phyloP scores from a whole-genome alignment of 2,888 invertebrate species.

The Pachymerium ferrugineum region DNA sequence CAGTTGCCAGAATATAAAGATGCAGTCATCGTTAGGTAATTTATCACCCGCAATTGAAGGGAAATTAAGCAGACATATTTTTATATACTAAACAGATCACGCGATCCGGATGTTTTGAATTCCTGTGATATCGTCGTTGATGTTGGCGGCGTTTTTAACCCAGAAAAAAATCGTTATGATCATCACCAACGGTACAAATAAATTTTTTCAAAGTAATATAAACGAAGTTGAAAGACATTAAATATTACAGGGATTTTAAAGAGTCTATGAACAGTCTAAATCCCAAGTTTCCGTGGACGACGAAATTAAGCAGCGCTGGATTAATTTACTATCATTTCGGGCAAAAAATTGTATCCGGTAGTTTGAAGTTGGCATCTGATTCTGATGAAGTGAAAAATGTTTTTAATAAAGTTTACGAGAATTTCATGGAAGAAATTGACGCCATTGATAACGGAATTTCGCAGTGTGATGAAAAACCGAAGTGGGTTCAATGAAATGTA shows the following conservation, averaged over 20 bases:
- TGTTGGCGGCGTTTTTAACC: constrained; percentile 82
- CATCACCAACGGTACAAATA: constrained; percentile 90
- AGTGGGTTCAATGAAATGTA: constrained; percentile 39
- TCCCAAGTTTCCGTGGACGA: constrained; percentile 52
- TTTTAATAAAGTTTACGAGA: constrained; percentile 65
- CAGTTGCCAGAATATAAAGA: constrained; percentile 70
- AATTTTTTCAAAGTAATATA: no score
- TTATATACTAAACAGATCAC: constrained; percentile 49
- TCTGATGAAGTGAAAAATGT: constrained; percentile 54
- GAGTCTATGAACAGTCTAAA: constrained; percentile 61
- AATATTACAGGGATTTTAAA: constrained; percentile 54
- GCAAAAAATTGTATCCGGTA: constrained; percentile 62
- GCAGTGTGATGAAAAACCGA: constrained; percentile 59
- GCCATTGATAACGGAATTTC: constrained; percentile 95
- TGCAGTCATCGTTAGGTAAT: constrained; percentile 66
- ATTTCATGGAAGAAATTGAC: constrained; percentile 87
- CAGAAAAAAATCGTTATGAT: constrained; percentile 70
- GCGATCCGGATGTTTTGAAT: constrained; percentile 58
- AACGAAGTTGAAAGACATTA: no score
- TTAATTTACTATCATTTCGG: constrained; percentile 87
- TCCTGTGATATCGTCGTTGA: constrained; percentile 91
- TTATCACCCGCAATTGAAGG: background rate
- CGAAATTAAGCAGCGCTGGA: constrained; percentile 90
- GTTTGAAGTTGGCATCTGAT: constrained; percentile 51
- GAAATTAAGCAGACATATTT: background rate